Conservation (phyloP, 2,888 invertebrate species). For the Anoncus sp. region DNA sequence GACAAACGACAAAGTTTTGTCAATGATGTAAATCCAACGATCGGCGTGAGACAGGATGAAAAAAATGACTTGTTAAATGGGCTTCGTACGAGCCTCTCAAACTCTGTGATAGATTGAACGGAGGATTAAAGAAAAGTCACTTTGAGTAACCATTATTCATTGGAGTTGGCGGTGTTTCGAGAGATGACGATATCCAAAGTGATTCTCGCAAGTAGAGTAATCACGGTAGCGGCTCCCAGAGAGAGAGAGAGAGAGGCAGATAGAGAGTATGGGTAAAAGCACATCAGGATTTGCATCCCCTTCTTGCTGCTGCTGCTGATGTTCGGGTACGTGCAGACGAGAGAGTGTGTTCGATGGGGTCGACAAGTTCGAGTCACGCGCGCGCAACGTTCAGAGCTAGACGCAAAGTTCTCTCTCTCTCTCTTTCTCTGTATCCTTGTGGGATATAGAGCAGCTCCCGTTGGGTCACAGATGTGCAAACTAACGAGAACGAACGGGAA, state of each 20-base stretch:
- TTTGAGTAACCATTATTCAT: slow-evolving; percentile 53
- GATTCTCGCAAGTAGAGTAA: slow-evolving; percentile 58
- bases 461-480: slow-evolving; percentile 66
- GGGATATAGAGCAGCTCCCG: slow-evolving; percentile 30
- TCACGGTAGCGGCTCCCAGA: slow-evolving; percentile 42
- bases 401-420: too few species aligned
- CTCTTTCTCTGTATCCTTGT: slow-evolving; percentile 31
- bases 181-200: slow-evolving; percentile 44
- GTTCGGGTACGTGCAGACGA: slow-evolving; percentile 38
- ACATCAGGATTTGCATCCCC: slow-evolving; percentile 60
- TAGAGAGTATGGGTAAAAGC: slow-evolving; percentile 46
- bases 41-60: neutral
- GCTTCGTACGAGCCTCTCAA: neutral
- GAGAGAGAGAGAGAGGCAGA: slow-evolving; percentile 52
- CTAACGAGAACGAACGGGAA: slow-evolving; percentile 65
- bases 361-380: slow-evolving; percentile 58
- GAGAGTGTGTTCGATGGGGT: slow-evolving; percentile 24
- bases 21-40: neutral
- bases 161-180: slow-evolving; percentile 20
- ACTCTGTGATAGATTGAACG: slow-evolving; percentile 25
- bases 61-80: slow-evolving; percentile 10
- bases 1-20: slow-evolving; percentile 16
- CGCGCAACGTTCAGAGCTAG: too few species aligned
- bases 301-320: slow-evolving; percentile 26
- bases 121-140: slow-evolving; percentile 29